Percentiles rank a stretch among this genome's conserved stretches.
Conservation (phyloP, 2,888 invertebrate species). For the Plemyria rubiginata region DNA sequence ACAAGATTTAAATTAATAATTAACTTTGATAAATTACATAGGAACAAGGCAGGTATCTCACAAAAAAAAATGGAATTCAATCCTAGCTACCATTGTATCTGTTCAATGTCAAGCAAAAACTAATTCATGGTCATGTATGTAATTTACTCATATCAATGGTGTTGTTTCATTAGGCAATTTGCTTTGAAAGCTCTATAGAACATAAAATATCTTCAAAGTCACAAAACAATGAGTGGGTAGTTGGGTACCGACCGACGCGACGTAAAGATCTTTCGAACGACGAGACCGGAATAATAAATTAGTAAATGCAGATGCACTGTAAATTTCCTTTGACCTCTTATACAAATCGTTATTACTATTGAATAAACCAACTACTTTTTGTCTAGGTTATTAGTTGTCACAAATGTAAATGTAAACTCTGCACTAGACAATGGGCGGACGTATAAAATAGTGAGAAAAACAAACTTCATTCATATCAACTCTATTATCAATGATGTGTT, state of each 20-base stretch:
- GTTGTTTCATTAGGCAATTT: conserved; percentile 16
- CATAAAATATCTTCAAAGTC: conserved; percentile 22
- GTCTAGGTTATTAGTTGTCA: conserved; percentile 48
- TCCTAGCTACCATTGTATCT: conserved; percentile 9
- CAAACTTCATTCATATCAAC: conserved; percentile 51
- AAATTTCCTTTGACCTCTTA: conserved; percentile 57
- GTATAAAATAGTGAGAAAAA: conserved; percentile 68
- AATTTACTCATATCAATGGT: conserved; percentile 27
- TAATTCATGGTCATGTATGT: conserved; percentile 29
- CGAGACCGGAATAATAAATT: conserved; percentile 33
- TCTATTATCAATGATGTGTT: conserved; percentile 51
- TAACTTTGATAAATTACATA: conserved; percentile 14
- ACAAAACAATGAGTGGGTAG: conserved; percentile 13
- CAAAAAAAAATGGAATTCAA: conserved; percentile 18
- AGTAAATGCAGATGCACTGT: conserved; percentile 40
- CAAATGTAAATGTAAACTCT: conserved; percentile 46
- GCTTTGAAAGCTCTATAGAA: conserved; percentile 4
- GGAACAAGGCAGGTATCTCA: not conserved
- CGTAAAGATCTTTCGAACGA: conserved; percentile 9
- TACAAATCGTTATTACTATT: conserved; percentile 58
- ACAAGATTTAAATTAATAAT: conserved; percentile 6
- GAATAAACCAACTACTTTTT: conserved; percentile 53
- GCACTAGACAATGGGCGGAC: conserved; percentile 71
- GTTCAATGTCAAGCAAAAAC: conserved; percentile 23
- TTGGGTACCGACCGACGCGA: too few species aligned